Evolutionary conservation across 2,113 vertebrate species (phyloP).

Genomic region (Cariama cristata): DNA sequence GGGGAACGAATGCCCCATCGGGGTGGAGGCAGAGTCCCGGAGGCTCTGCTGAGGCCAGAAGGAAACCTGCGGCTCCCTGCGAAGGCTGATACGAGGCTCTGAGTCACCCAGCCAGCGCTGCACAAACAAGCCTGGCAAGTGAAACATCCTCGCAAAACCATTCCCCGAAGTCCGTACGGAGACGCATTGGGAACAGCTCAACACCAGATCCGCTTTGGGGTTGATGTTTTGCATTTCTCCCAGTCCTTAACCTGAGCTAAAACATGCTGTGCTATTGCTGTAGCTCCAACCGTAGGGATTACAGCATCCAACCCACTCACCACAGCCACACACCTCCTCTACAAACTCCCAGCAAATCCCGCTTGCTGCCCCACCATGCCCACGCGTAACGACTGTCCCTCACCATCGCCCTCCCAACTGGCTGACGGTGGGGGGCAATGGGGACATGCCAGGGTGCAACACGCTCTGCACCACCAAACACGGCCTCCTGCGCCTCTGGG

Average conservation of each 20-base stretch:
- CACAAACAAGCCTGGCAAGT: not conserved
- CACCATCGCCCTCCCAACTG: not conserved
- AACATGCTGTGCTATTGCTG: fast-evolving
- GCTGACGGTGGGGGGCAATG: not conserved
- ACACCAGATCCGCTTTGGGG: not conserved
- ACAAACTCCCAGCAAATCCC: not conserved
- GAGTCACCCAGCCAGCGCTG: not conserved
- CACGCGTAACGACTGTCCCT: fast-evolving
- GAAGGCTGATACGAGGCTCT: fast-evolving
- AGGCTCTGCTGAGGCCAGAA: not conserved
- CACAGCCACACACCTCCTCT: not conserved
- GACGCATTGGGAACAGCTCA: fast-evolving
- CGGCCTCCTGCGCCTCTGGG: fast-evolving
- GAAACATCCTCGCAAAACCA: not conserved
- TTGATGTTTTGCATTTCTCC: not conserved
- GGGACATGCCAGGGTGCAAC: not conserved
- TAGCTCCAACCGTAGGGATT: not conserved
- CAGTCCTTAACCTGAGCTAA: not conserved
- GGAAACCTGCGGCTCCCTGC: not conserved
- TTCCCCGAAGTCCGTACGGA: fast-evolving
- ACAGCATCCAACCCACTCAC: not conserved
- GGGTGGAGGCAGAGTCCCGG: not conserved
- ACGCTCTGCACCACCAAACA: too few relatives aligned
- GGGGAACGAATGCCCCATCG: fast-evolving
- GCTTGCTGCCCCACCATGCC: not conserved